Percentiles rank a stretch among this genome's conserved stretches.
Evolutionary conservation across 2,888 invertebrate genomes (phyloP).

Genomic region (Ennomos fuscantarius): DNA sequence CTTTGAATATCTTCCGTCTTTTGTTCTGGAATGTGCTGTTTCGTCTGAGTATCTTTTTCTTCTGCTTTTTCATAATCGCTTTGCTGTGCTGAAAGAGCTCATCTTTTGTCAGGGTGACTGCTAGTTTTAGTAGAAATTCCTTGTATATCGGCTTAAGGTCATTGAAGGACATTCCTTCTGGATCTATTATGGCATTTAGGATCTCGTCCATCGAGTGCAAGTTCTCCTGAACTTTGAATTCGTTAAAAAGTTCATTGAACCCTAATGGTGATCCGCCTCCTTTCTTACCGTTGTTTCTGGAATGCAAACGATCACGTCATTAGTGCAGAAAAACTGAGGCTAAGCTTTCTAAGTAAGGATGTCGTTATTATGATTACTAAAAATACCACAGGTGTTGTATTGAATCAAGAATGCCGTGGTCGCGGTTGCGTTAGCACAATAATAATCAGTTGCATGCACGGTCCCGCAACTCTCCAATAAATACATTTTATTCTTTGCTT

Average conservation of each 20-base stretch:
- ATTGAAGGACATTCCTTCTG: conserved; percentile 97
- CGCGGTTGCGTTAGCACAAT: conserved; percentile 70
- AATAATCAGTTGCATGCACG: conserved; percentile 66
- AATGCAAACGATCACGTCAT: conserved; percentile 47
- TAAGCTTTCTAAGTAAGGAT: conserved; percentile 34
- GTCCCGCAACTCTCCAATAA: conserved; percentile 70
- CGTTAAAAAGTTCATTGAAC: conserved; percentile 94
- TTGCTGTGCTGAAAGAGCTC: conserved; percentile 96
- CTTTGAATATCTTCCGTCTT: conserved; percentile 85
- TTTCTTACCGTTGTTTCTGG: conserved; percentile 86
- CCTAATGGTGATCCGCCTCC: conserved; percentile 92
- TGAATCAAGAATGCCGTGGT: conserved; percentile 71
- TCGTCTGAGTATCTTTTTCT: conserved; percentile 87
- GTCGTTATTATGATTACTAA: conserved; percentile 21
- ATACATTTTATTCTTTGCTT: conserved; percentile 63
- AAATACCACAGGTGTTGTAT: conserved; percentile 51
- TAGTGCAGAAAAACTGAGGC: conserved; percentile 9
- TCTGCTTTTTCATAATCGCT: conserved; percentile 94
- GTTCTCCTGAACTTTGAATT: conserved; percentile 94
- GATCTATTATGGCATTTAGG: conserved; percentile 94
- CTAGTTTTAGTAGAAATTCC: conserved; percentile 94
- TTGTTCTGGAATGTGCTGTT: conserved; percentile 85
- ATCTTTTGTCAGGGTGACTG: conserved; percentile 95
- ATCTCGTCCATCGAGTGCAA: conserved; percentile 95
- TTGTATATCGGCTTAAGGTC: conserved; percentile 96